These are phyloP conservation scores for Ictalurus furcatus DNA, from an alignment of 2,113 vertebrate species.

Conservation along the genomic window DNA sequence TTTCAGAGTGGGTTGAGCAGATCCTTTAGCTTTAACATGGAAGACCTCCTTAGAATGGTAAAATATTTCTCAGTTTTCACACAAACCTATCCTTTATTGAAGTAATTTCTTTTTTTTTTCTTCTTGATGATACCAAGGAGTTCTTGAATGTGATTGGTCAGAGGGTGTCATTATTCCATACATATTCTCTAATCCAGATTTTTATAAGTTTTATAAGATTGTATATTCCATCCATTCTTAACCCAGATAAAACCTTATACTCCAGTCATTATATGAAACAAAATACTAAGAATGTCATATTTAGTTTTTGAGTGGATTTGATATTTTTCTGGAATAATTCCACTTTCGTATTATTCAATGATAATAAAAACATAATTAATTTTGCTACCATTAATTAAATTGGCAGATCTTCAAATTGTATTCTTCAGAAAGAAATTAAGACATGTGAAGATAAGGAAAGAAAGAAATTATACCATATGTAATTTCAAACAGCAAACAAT, in stretches of 20 bases:
- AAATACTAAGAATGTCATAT: neutral
- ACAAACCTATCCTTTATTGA: too few species aligned
- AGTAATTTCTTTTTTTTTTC: rapidly evolving
- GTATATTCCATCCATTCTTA: neutral
- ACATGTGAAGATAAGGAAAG: neutral
- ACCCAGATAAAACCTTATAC: neutral
- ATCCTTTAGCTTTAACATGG: neutral
- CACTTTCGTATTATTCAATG: neutral
- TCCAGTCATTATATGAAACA: neutral
- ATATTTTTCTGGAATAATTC: neutral
- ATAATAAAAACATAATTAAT: neutral
- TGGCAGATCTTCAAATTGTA: neutral
- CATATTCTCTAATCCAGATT: neutral
- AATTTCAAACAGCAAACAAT: neutral
- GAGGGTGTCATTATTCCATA: neutral
- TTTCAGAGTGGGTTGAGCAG: too few species aligned
- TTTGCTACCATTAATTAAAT: too few species aligned
- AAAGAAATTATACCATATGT: too few species aligned
- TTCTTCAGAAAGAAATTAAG: neutral
- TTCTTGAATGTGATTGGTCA: neutral
- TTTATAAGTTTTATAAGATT: neutral
- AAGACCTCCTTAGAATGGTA: neutral
- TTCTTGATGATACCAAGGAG: neutral
- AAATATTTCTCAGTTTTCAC: neutral
- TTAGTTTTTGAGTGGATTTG: neutral